phyloP scores from a whole-genome alignment of 92 coral and sea anemone genomes.

The Epizoanthus fatuus region DNA sequence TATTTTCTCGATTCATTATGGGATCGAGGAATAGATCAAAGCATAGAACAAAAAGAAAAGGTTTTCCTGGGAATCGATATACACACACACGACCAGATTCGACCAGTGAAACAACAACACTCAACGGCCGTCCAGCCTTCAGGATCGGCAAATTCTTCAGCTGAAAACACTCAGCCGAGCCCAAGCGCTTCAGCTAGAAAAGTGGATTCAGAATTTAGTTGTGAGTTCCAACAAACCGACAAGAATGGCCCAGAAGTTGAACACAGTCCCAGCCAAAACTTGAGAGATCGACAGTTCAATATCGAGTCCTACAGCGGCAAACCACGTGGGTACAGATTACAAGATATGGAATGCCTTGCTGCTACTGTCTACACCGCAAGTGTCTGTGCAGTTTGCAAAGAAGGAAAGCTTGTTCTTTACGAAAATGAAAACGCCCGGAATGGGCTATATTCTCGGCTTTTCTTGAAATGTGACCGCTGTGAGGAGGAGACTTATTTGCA shows the following conservation, averaged over 20 bases:
- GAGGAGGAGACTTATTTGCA: constrained; percentile 26
- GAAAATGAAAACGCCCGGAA: constrained; percentile 18
- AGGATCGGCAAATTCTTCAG: constrained; percentile 1
- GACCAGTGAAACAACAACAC: constrained; percentile 4
- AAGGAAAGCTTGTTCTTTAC: constrained; percentile 16
- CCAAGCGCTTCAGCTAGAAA: constrained; percentile 16
- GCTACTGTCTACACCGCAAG: constrained; percentile 8
- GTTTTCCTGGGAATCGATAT: constrained; percentile 16
- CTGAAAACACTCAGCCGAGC: constrained; percentile 1
- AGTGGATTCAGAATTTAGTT: background rate
- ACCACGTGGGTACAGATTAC: constrained; percentile 29
- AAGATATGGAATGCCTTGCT: constrained; percentile 34
- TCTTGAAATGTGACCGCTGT: constrained; percentile 16
- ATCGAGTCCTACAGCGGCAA: constrained; percentile 19
- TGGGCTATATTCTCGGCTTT: constrained; percentile 15
- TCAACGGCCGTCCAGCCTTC: background rate
- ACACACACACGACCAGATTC: background rate
- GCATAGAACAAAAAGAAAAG: constrained; percentile 20
- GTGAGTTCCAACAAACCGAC: constrained; percentile 3
- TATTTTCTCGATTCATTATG: constrained; percentile 19
- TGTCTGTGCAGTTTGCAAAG: constrained; percentile 1
- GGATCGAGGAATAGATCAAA: constrained; percentile 11
- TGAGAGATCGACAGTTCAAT: constrained; percentile 5
- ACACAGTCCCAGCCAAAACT: constrained; percentile 6
- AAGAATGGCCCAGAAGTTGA: background rate